Conservation (phyloP, 2,888 invertebrate genomes). For the Cryptosula pallasiana region DNA sequence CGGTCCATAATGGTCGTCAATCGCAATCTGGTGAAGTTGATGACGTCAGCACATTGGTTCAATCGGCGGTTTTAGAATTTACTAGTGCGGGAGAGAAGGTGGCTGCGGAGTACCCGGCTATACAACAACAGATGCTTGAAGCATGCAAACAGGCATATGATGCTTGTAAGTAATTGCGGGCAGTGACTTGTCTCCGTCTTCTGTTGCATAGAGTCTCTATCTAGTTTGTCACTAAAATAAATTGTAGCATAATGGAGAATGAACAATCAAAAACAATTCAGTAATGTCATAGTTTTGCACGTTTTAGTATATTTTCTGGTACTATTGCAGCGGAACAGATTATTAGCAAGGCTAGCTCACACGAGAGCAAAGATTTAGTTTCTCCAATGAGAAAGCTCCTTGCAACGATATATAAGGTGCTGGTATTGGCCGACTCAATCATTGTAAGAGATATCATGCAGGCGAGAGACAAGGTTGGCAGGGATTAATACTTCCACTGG, state of each 20-base stretch:
- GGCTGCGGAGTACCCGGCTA: slow-evolving; percentile 95
- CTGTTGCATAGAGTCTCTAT: no score
- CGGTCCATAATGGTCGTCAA: not conserved
- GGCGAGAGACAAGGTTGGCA: slow-evolving; percentile 95
- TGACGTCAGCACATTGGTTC: not conserved
- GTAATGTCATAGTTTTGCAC: not conserved
- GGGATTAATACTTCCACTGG: no score
- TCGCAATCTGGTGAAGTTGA: not conserved
- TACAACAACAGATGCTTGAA: slow-evolving; percentile 94
- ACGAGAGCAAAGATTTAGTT: slow-evolving; percentile 59
- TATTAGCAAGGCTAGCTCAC: not conserved
- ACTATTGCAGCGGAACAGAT: slow-evolving; percentile 13
- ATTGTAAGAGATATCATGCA: slow-evolving; percentile 91
- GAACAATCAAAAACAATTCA: not conserved
- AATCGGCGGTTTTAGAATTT: slow-evolving; percentile 84
- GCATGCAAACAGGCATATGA: slow-evolving; percentile 94
- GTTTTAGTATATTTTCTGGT: not conserved
- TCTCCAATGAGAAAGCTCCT: slow-evolving; percentile 87
- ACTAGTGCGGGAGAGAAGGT: slow-evolving; percentile 97
- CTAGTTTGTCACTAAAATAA: no score
- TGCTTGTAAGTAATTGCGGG: slow-evolving; percentile 70
- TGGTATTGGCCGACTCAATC: slow-evolving; percentile 92
- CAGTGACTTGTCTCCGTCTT: not conserved
- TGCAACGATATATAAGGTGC: slow-evolving; percentile 88
- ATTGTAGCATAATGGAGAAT: no score